A percentile compares a stretch with the other conserved stretches of the same genome.
Conservation (phyloP, 2,113 vertebrate genomes). For the Apodemus sylvaticus region DNA sequence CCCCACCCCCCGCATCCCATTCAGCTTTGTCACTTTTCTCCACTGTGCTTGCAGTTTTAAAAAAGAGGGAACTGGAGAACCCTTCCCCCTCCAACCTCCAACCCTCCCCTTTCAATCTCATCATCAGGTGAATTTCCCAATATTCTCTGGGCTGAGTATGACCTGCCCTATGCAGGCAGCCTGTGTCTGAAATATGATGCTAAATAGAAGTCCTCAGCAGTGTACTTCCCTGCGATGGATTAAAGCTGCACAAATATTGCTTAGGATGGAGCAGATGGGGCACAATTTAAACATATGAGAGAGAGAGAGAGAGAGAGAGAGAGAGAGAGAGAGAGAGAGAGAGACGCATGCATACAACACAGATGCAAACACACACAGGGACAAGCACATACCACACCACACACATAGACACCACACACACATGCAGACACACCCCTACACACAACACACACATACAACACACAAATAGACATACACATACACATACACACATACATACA, state of each 20-base stretch:
- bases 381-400: too few species aligned
- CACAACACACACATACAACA: too few species aligned
- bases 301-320: too few species aligned
- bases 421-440: too few species aligned
- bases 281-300: background rate
- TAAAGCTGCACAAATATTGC: background rate
- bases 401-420: too few species aligned
- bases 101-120: background rate
- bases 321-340: too few species aligned
- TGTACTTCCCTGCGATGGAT: background rate
- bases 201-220: background rate
- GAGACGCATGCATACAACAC: too few species aligned
- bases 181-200: background rate
- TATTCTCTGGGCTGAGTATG: background rate
- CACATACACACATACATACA: background rate
- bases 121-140: background rate
- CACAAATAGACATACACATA: background rate
- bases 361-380: too few species aligned
- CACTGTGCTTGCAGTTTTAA: background rate
- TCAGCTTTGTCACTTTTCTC: background rate
- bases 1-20: fast-evolving
- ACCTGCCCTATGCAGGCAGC: background rate
- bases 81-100: background rate
- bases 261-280: background rate
- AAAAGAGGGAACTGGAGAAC: background rate